A percentile compares a stretch with the other conserved stretches of the same genome.
Evolutionary conservation across 2,113 vertebrate species (phyloP).

Genomic region (Gambusia holbrooki): DNA sequence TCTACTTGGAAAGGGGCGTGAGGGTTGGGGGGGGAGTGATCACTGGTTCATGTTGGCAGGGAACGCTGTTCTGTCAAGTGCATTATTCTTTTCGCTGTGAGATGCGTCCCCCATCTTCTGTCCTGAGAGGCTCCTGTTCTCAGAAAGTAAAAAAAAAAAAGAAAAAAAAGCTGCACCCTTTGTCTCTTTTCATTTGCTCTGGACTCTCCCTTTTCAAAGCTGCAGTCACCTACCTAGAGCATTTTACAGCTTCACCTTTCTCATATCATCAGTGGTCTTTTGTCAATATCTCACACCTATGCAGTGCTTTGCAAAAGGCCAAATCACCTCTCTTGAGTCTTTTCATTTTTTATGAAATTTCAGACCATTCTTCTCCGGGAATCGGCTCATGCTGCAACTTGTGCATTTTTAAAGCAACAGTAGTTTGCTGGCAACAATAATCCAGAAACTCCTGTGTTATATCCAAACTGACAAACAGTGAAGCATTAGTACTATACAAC

Average conservation of each 20-base stretch:
- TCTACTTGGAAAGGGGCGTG: conserved; percentile 36
- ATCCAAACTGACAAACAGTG: neutral
- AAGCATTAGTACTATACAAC: neutral
- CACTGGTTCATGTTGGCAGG: conserved; percentile 49
- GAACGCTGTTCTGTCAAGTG: conserved; percentile 66
- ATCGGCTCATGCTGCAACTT: neutral
- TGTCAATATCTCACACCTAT: neutral
- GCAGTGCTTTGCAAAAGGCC: neutral
- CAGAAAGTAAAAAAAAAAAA: neutral
- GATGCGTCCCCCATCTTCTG: conserved; percentile 23
- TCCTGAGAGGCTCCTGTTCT: conserved; percentile 14
- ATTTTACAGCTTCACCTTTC: conserved; percentile 11
- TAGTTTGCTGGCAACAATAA: neutral
- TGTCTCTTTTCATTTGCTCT: conserved; percentile 4
- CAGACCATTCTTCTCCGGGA: neutral
- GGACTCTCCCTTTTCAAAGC: neutral
- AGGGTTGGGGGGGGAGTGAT: conserved; percentile 18
- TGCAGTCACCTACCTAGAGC: conserved; percentile 3
- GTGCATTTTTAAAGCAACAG: neutral
- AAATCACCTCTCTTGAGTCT: neutral
- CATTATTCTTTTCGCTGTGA: conserved; percentile 60
- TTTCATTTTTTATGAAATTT: neutral
- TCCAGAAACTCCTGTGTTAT: neutral
- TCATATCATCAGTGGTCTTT: conserved; percentile 26
- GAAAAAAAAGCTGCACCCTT: conserved; percentile 1